Evolutionary conservation across 2,797 vertebrate genomes (phyloP), one percentile per base, ranked within the genome.

Genomic region (Benthosema pterotum): DNA sequence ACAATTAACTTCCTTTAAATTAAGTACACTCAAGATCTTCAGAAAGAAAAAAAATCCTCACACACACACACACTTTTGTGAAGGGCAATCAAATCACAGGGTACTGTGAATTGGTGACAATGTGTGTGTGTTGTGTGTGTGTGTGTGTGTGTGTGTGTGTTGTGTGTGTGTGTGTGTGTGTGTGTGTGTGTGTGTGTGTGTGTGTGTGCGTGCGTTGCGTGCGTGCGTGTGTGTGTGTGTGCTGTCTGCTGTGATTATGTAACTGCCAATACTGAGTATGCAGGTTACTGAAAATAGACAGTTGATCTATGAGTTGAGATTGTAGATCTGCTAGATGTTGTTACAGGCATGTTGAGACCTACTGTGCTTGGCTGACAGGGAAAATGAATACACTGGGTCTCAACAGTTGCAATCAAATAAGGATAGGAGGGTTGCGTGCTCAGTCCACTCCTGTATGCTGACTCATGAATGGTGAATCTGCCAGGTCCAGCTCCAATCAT

Each of bases 1-100:
- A 57, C 75, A 82, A 80, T 84, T 84, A 84, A 78, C 57, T 69
- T 71, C n/a, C 18, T 67, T 70, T 65, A 58, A 71, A 67, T 67
- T 22, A 66, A 69, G 52, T 28, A 47, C 57, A 19, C 53, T 72
- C 66, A 56, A 79, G 46, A 67, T 65, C 45, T 54, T 60, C 56
- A 65, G 53, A 60, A 61, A 42, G 76, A 74, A 75, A 59, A 65
- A 60, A 60, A 47, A 56, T 32, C 6, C 28, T 1, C 22, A 2
- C 22, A 2, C 22, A 22, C n/a, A n/a, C n/a, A n/a, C 22, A 5
- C 22, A 52, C 50, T 12, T 52, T 14, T 54, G 11, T n/a, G 13
- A 22, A 19, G 55, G 55, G 55, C 16, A 11, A 5, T 22, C 4
- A 3, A 46, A 46, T 54, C 11, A 16, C 19, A 54, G 25, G 11